A percentile compares a stretch with the other conserved stretches of the same genome.
Evolutionary conservation across 2,797 vertebrate species (phyloP).

Genomic region (Phataginus tetradactyla): DNA sequence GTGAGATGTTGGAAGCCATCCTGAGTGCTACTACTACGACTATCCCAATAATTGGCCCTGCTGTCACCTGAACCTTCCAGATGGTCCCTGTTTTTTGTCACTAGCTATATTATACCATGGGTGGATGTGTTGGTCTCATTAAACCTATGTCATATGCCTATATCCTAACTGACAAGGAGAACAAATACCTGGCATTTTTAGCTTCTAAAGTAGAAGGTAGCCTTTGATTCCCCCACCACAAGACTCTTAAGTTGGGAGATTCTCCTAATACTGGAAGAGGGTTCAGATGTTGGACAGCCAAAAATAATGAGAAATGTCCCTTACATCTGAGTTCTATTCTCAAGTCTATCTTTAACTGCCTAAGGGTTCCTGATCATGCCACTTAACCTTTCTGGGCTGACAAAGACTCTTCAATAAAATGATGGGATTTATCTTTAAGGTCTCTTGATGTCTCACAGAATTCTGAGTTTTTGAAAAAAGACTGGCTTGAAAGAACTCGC

Average conservation of each 20-base stretch:
- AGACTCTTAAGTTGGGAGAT: slow-evolving; percentile 10
- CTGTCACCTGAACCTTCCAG: not conserved
- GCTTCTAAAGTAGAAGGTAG: not conserved
- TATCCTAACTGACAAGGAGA: not conserved
- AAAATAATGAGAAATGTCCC: slow-evolving; percentile 32
- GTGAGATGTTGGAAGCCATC: not conserved
- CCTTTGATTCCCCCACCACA: not conserved
- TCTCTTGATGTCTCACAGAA: not conserved
- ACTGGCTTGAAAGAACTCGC: slow-evolving; percentile 24
- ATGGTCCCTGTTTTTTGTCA: not conserved
- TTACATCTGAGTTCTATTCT: not conserved
- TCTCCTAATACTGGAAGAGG: not conserved
- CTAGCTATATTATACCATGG: not conserved
- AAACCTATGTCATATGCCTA: not conserved
- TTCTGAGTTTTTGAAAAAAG: slow-evolving; percentile 46
- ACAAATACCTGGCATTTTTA: slow-evolving; percentile 28
- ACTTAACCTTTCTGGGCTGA: slow-evolving; percentile 45
- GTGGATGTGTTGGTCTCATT: not conserved
- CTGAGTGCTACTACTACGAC: not conserved
- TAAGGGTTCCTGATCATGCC: not conserved
- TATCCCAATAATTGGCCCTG: not conserved
- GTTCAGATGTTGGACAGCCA: not conserved
- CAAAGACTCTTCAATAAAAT: slow-evolving; percentile 33
- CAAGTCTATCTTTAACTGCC: not conserved
- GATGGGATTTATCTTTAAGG: not conserved